Evolutionary conservation across 2,797 vertebrate genomes (phyloP).

Genomic region (Valencia hispanica): DNA sequence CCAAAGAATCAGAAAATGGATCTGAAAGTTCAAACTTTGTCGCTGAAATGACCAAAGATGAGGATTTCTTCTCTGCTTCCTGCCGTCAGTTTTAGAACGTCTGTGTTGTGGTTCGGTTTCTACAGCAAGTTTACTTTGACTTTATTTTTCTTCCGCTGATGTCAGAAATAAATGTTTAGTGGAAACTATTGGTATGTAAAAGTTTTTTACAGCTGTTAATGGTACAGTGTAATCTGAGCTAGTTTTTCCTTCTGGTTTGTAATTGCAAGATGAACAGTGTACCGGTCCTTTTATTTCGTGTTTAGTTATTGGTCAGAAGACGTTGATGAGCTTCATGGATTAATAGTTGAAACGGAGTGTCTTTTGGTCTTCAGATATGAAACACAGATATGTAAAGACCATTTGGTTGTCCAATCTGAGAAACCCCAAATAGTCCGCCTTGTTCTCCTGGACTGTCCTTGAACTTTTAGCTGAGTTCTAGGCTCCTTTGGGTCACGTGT

Average conservation of each 20-base stretch:
- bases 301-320: neutral
- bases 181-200: neutral
- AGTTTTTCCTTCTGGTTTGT: no score
- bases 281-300: no score
- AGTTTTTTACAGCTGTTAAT: neutral
- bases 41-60: no score
- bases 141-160: neutral
- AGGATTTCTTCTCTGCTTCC: neutral
- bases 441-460: neutral
- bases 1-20: neutral
- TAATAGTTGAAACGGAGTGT: neutral
- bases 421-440: neutral
- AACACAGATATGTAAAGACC: neutral
- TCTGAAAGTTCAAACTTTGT: neutral
- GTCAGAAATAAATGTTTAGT: neutral
- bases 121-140: no score
- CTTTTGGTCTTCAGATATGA: neutral
- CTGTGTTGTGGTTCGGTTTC: neutral
- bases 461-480: no score
- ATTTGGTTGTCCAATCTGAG: neutral
- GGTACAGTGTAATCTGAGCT: no score
- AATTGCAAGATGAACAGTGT: no score
- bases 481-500: neutral
- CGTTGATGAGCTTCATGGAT: neutral
- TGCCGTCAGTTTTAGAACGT: neutral